Base-by-base conservation (phyloP, 2,888 invertebrate genomes). In the Phlogophora meticulosa region DNA sequence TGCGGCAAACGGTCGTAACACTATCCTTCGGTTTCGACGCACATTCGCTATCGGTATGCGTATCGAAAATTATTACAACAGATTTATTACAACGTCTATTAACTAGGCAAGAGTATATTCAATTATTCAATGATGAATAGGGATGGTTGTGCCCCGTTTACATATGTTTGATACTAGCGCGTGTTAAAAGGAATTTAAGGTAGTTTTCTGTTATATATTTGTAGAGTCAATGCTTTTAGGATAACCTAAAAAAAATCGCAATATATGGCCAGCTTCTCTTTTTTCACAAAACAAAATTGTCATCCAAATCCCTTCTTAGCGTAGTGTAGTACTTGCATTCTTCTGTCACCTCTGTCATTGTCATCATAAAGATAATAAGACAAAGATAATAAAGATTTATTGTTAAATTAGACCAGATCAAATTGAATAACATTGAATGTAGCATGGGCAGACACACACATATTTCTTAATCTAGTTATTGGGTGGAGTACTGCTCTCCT, bases 71-170 rank as follows among this genome's bases (percentile, higher is more conserved):
- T 68, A 80, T 78, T 72, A 65, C 63, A 75, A 64, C 24, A 71
- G 61, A 81, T 76, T 76, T 82, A 80, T 80, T 78, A 66, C 68
- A 36, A 15, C 32, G 71, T 38, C 42, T 58, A 59, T 56, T 79
- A 72, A 67, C 45, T 77, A 42, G 32, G 62, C 69, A 68, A 68
- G 52, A 61, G 40, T 57, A 61, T 69, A 72, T 76, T 81, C 58
- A 76, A 73, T 73, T 67, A 81, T 53, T 69, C 24, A 36, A 69
- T 77, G 72, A 77, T 75, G 71, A 71, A 79, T 69, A 72, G 52
- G 55, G 24, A 24, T 61, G 67, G 49, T 57, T 49, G 10, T 15
- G 74, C 36, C 24, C 24, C 17, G 46, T 57, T 57, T 40, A 74
- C 24, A 61, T 59, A 15, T 22, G 36, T 36, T 10, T 28, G 28